Evolutionary conservation across 2,888 invertebrate species (phyloP).

Genomic region (Venusia cambrica): DNA sequence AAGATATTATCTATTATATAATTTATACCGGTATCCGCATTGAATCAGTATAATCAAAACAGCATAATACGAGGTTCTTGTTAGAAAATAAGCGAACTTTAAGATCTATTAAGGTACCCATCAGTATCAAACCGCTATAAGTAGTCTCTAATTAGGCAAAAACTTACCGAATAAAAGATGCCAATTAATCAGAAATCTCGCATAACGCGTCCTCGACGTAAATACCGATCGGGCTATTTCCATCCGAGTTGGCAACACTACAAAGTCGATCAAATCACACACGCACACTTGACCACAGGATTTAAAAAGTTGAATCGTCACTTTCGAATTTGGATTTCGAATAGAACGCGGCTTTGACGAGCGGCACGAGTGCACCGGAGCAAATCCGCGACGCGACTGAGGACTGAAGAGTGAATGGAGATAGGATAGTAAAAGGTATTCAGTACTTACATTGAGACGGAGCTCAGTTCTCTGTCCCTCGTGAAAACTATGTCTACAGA

Average conservation of each 20-base stretch:
- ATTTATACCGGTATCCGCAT: too few species aligned
- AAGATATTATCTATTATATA: too few species aligned
- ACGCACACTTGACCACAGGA: slow-evolving; percentile 13
- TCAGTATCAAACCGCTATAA: too few species aligned
- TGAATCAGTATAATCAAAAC: too few species aligned
- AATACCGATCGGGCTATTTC: slow-evolving; percentile 55
- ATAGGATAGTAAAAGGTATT: slow-evolving; percentile 20
- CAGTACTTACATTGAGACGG: slow-evolving; percentile 18
- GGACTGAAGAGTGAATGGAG: slow-evolving; percentile 15
- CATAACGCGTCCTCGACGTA: slow-evolving; percentile 44
- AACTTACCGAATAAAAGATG: slow-evolving; percentile 30
- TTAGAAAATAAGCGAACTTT: too few species aligned
- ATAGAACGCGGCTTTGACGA: slow-evolving; percentile 19
- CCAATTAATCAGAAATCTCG: slow-evolving; percentile 38
- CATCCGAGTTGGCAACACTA: slow-evolving; percentile 42
- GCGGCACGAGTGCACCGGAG: slow-evolving; percentile 15
- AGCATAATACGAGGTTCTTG: too few species aligned
- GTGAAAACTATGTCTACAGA: too few species aligned
- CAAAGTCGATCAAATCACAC: slow-evolving; percentile 32
- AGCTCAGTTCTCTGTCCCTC: too few species aligned
- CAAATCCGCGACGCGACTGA: slow-evolving; percentile 25
- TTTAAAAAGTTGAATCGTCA: slow-evolving; percentile 31
- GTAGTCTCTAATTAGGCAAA: slow-evolving; percentile 16
- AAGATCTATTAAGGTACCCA: too few species aligned
- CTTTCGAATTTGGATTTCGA: slow-evolving; percentile 26